phyloP scores from a whole-genome alignment of 2,888 invertebrate species.

The Chloromyia formosa region DNA sequence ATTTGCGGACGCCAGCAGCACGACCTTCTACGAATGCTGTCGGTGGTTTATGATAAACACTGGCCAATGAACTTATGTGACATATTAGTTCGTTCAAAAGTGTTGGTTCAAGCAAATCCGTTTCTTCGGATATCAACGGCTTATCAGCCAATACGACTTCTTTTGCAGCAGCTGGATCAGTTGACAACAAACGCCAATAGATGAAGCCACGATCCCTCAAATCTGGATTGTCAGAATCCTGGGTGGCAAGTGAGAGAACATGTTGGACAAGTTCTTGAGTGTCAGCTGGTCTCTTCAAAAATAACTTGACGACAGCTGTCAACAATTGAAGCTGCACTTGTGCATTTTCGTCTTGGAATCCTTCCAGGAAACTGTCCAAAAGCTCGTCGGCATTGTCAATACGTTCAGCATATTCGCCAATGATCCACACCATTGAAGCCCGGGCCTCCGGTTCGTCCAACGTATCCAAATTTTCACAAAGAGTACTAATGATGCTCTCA shows the following conservation, averaged over 20 bases:
- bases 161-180: slow-evolving; percentile 99
- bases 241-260: slow-evolving; percentile 87
- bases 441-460: slow-evolving; percentile 98
- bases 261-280: slow-evolving; percentile 99
- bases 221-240: slow-evolving; percentile 97
- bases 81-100: slow-evolving; percentile 97
- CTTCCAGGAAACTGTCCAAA: slow-evolving; percentile 97
- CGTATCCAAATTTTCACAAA: slow-evolving; percentile 98
- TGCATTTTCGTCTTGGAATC: slow-evolving; percentile 96
- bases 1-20: slow-evolving; percentile 80
- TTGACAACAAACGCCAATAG: slow-evolving; percentile 98
- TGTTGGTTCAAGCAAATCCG: slow-evolving; percentile 96
- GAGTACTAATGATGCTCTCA: slow-evolving; percentile 98
- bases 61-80: slow-evolving; percentile 97
- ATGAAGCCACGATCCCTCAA: slow-evolving; percentile 98
- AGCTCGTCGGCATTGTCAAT: slow-evolving; percentile 99
- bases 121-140: slow-evolving; percentile 98
- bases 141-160: slow-evolving; percentile 99
- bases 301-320: slow-evolving; percentile 98
- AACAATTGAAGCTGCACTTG: slow-evolving; percentile 96
- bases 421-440: slow-evolving; percentile 96
- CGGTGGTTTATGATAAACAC: slow-evolving; percentile 99
- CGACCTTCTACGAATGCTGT: slow-evolving; percentile 96
- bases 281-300: slow-evolving; percentile 96
- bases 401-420: slow-evolving; percentile 98